Evolutionary conservation across 2,888 invertebrate genomes (phyloP).

Genomic region (Mesorhabditis spiculigera): DNA sequence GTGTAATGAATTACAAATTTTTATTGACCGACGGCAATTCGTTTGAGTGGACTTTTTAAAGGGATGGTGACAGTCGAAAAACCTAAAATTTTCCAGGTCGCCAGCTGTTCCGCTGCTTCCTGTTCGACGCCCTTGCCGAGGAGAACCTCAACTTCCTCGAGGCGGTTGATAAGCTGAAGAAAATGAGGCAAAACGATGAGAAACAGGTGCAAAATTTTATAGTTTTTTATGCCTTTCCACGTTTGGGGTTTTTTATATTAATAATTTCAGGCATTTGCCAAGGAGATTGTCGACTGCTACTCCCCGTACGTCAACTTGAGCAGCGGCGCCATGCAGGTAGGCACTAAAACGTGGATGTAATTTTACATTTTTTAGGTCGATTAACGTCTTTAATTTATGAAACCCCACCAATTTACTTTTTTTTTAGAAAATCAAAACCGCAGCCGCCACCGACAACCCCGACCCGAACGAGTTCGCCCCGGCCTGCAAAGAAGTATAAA

Average conservation of each 20-base stretch:
- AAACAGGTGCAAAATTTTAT: conserved; percentile 19
- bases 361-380: no score
- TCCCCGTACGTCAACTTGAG: conserved; percentile 50
- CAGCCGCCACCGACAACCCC: conserved; percentile 39
- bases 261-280: conserved; percentile 27
- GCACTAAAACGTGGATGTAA: not conserved
- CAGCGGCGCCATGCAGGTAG: conserved; percentile 46
- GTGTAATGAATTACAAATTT: no score
- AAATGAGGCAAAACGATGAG: conserved; percentile 46
- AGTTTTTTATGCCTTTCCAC: not conserved
- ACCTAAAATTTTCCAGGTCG: conserved; percentile 31
- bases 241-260: not conserved
- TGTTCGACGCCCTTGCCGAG: conserved; percentile 52
- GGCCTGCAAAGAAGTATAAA: conserved; percentile 41
- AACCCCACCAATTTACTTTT: not conserved
- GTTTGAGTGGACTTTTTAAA: not conserved
- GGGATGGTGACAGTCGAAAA: not conserved
- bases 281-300: conserved; percentile 44
- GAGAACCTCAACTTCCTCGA: conserved; percentile 55
- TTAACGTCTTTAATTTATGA: no score
- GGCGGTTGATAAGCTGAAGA: conserved; percentile 47
- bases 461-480: conserved; percentile 46
- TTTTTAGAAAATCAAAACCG: conserved; percentile 38
- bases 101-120: conserved; percentile 53
- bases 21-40: no score